Conservation (phyloP, 2,888 invertebrate species). For the Diabrotica balteata region DNA sequence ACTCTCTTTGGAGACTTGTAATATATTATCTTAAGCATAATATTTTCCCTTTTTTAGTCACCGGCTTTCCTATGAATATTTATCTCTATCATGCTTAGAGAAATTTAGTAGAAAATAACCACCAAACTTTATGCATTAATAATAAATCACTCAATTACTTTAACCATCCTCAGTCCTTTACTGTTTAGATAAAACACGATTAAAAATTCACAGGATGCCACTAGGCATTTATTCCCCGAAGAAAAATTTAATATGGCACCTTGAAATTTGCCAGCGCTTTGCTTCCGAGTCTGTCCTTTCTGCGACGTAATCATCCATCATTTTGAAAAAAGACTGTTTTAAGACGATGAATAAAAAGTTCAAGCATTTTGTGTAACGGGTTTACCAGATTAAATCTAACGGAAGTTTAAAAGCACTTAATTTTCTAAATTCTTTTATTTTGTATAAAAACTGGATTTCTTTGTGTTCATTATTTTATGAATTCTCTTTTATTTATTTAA, state of each 20-base stretch:
- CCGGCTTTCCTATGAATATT: too few relatives aligned
- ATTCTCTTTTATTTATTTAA: too few relatives aligned
- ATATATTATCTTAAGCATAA: too few relatives aligned
- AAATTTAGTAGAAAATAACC: too few relatives aligned
- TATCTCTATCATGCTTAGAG: too few relatives aligned
- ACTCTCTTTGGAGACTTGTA: too few relatives aligned
- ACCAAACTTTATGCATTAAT: not conserved
- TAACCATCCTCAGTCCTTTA: not conserved
- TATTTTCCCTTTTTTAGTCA: too few relatives aligned
- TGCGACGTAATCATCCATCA: constrained; percentile 1
- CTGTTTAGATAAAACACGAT: not conserved
- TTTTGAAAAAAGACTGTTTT: not conserved
- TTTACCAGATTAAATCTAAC: not conserved
- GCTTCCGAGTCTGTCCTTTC: not conserved
- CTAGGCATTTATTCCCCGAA: not conserved
- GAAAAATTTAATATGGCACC: constrained; percentile 7
- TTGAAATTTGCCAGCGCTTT: not conserved
- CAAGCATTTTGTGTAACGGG: not conserved
- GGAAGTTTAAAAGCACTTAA: not conserved
- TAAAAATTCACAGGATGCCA: not conserved
- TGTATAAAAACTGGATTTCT: too few relatives aligned
- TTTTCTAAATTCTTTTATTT: too few relatives aligned
- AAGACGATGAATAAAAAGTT: not conserved
- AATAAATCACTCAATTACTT: not conserved
- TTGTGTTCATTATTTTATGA: too few relatives aligned